These are phyloP conservation scores for Drosophila macrospina DNA, from an alignment of 2,888 invertebrate species.

Conservation along the genomic window DNA sequence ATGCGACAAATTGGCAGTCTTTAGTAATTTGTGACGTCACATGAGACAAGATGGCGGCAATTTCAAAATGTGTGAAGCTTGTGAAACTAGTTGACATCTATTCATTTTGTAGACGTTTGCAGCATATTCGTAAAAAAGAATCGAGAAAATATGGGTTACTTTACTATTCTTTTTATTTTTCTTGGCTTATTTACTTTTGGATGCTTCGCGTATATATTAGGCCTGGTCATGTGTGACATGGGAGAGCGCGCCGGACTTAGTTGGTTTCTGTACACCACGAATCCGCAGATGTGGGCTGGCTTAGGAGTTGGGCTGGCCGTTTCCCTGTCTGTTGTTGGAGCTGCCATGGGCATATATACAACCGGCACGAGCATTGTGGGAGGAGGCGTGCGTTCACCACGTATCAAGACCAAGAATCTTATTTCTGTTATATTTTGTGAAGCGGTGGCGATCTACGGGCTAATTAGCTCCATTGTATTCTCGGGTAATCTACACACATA, in stretches of 20 bases:
- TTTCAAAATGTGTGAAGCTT: background rate
- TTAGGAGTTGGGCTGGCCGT: conserved; percentile 97
- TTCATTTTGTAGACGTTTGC: background rate
- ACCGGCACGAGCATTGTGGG: conserved; percentile 98
- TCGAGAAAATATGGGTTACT: conserved; percentile 26
- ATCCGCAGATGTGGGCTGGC: conserved; percentile 98
- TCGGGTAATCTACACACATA: conserved; percentile 91
- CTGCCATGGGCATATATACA: conserved; percentile 98
- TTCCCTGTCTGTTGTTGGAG: conserved; percentile 98
- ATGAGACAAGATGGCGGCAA: background rate
- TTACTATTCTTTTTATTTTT: background rate
- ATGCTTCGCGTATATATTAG: conserved; percentile 74
- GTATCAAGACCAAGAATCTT: conserved; percentile 99
- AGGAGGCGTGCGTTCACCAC: conserved; percentile 98
- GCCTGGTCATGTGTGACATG: conserved; percentile 91
- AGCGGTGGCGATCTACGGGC: conserved; percentile 99
- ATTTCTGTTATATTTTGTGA: conserved; percentile 99
- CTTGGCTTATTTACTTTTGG: conserved; percentile 86
- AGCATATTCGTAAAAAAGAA: background rate
- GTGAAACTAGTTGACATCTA: background rate
- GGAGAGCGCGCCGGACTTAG: conserved; percentile 94
- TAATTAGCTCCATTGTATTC: conserved; percentile 98
- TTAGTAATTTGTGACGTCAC: background rate
- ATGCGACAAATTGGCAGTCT: background rate
- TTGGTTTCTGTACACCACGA: conserved; percentile 95